Conservation (phyloP, 1,140 invertebrate species). For the Papilio aristodemus region DNA sequence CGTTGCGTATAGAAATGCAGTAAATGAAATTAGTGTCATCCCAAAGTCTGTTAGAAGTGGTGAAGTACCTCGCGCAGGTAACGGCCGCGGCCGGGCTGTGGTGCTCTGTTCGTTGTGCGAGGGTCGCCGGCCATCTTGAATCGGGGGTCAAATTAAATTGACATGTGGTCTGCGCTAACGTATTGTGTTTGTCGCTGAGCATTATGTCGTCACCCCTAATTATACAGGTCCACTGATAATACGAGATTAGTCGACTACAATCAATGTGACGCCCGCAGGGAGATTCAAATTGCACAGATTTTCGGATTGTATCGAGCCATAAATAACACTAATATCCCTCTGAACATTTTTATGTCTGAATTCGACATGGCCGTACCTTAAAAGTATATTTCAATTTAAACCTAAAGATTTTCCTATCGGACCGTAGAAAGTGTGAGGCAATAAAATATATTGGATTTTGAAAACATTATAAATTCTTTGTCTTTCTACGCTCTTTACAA, state of each 20-base stretch:
- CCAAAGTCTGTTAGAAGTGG: constrained; percentile 54
- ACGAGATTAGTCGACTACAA: constrained; percentile 61
- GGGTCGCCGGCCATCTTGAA: constrained; percentile 69
- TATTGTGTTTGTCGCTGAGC: constrained; percentile 62
- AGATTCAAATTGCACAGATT: constrained; percentile 43
- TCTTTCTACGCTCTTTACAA: constrained; percentile 12
- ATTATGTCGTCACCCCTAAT: constrained; percentile 76
- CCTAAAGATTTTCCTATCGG: constrained; percentile 4
- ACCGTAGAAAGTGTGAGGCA: constrained; percentile 24
- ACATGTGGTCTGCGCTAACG: constrained; percentile 72
- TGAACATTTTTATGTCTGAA: constrained; percentile 18
- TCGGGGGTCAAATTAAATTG: constrained; percentile 76
- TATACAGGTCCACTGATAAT: constrained; percentile 68
- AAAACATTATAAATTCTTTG: constrained; percentile 23
- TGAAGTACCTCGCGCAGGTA: constrained; percentile 38
- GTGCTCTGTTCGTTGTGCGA: constrained; percentile 32
- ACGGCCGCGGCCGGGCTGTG: constrained; percentile 24
- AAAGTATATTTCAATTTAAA: constrained; percentile 30
- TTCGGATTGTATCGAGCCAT: constrained; percentile 40
- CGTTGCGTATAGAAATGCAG: background rate
- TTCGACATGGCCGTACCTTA: constrained; percentile 18
- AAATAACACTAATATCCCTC: constrained; percentile 42
- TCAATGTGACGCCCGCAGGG: constrained; percentile 56
- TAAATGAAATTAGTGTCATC: background rate
- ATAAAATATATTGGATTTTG: constrained; percentile 19